A percentile compares a stretch with the other conserved stretches of the same genome.
phyloP scores from a whole-genome alignment of 2,113 vertebrate species.

The Clarias gariepinus region DNA sequence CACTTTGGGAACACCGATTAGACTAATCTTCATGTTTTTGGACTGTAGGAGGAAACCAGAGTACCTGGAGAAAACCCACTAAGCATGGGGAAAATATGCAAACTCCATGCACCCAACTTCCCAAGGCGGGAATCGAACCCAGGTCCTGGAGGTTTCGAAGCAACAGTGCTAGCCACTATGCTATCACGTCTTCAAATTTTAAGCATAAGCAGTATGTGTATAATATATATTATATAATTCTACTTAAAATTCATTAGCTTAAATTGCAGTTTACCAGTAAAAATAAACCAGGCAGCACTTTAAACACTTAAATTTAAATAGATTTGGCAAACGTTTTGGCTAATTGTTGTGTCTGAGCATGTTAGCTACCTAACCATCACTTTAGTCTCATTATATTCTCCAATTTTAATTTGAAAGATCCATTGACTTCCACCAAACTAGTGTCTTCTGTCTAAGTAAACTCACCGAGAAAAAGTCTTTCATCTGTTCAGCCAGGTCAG shows the following conservation, averaged over 20 bases:
- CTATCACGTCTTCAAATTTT: no score
- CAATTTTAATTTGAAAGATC: background rate
- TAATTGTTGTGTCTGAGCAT: background rate
- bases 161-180: no score
- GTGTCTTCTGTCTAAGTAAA: background rate
- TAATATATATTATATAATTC: background rate
- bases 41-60: no score
- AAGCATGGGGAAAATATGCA: no score
- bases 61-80: no score
- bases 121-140: no score
- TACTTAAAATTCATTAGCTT: background rate
- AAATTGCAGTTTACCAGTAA: background rate
- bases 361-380: background rate
- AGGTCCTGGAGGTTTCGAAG: no score
- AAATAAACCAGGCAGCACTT: background rate
- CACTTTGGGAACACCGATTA: no score
- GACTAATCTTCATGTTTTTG: no score
- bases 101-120: no score
- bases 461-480: constrained; percentile 69
- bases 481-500: constrained; percentile 71
- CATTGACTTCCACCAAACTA: background rate
- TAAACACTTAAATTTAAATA: no score
- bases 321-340: background rate
- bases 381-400: background rate
- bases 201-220: no score